Base-by-base conservation (phyloP, 2,888 invertebrate genomes). In the Mythimna albipuncta region DNA sequence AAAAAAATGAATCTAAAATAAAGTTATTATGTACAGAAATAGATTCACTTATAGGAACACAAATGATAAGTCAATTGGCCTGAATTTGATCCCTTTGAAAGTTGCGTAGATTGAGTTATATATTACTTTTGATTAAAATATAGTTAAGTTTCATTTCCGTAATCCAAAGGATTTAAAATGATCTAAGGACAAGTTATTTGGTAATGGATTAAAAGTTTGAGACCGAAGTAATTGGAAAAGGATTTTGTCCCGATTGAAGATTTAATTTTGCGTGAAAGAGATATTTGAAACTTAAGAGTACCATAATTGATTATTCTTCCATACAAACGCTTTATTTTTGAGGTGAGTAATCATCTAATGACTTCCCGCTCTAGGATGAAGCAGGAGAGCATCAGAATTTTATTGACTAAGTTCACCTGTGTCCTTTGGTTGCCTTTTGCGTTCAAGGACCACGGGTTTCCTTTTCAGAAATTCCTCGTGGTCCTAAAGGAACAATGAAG, bases 171-270 rank as follows among this genome's bases (percentile, higher is more conserved):
- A 64, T 68, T 62, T 16, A 44, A 41, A 54, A 67, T 41, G 21
- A 55, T 70, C 75, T 78, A 59, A 63, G 52, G 64, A 77, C 55
- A 67, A 67, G 62, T 70, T 77, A 77, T 77, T 74, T 74, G 41
- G 59, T 59, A 65, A 73, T 26, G 52, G 70, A 63, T 66, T 58
- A 63, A 54, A 81, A 70, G 66, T 82, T 58, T 47, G 11, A 50
- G 41, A 59, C 55, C 32, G 35, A 67, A 59, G 64, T 77, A 66
- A 82, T 82, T 77, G 50, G 58, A 75, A 81, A 65, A 76, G 69
- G 62, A 68, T 81, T 71, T 72, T 1, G 58, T 71, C 44, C 0
- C 19, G 58, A 72, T 79, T 73, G 73, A 62, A 68, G 55, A 75
- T 68, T 68, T 11, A 47, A 75, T 66, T 67, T 71, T 59, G 32